Evolutionary conservation across 2,113 vertebrate genomes (phyloP).

Genomic region (Chrysochloris asiatica): DNA sequence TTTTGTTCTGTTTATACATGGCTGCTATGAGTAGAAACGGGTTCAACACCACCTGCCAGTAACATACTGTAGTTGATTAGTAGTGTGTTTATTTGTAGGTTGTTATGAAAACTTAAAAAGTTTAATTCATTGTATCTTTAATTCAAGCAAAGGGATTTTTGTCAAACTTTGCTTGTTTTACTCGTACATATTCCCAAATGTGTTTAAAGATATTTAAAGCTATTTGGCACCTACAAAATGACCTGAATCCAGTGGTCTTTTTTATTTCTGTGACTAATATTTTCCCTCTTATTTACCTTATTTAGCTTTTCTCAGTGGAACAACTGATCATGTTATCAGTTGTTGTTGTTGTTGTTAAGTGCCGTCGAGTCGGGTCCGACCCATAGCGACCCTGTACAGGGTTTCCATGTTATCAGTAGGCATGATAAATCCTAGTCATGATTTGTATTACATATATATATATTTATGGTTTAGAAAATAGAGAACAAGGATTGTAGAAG

Average conservation of each 20-base stretch:
- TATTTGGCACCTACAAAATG: not conserved
- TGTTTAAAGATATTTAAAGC: not conserved
- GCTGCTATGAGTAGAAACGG: not conserved
- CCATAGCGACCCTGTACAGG: no score
- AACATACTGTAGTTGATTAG: not conserved
- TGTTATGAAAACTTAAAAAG: not conserved
- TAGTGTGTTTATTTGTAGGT: not conserved
- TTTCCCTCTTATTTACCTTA: not conserved
- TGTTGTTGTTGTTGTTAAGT: not conserved
- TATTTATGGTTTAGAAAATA: not conserved
- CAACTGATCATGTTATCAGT: not conserved
- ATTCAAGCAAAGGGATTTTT: not conserved
- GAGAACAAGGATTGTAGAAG: not conserved
- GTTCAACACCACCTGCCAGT: not conserved
- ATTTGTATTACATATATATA: no score
- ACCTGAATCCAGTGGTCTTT: not conserved
- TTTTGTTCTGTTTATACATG: no score
- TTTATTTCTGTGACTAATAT: not conserved
- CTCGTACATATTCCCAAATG: not conserved
- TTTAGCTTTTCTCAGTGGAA: no score
- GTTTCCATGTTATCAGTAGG: no score
- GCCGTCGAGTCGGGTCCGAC: no score
- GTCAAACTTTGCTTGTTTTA: not conserved
- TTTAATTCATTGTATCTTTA: not conserved
- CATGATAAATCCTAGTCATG: no score